These are phyloP conservation scores for Acanthurus tractus DNA, from an alignment of 2,797 vertebrate species.

Conservation along the genomic window DNA sequence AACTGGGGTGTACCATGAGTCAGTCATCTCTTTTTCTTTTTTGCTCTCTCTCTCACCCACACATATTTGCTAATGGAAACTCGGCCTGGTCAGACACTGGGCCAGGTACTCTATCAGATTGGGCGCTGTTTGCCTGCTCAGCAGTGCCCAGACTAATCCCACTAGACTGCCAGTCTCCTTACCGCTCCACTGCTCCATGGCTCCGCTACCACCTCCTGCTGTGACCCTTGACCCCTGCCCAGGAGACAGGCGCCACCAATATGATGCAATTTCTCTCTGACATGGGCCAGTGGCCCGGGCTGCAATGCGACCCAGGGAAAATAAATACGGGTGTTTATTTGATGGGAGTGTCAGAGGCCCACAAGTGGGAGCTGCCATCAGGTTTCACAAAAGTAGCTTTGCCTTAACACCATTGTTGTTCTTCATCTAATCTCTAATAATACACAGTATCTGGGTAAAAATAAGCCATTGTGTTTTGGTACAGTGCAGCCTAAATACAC, in stretches of 20 bases:
- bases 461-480: constrained; percentile 20
- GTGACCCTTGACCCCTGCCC: constrained; percentile 74
- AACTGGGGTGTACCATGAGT: background rate
- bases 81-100: constrained; percentile 39
- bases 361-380: constrained; percentile 18
- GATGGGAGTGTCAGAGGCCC: constrained; percentile 47
- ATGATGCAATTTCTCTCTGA: constrained; percentile 70
- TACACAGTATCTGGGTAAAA: constrained; percentile 17
- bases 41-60: background rate
- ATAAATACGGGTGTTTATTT: constrained; percentile 76
- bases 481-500: background rate
- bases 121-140: constrained; percentile 43
- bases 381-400: constrained; percentile 46
- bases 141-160: constrained; percentile 70
- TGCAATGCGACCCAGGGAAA: constrained; percentile 69
- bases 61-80: constrained; percentile 38
- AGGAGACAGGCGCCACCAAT: constrained; percentile 75
- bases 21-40: constrained; percentile 1
- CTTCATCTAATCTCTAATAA: constrained; percentile 31
- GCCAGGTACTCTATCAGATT: constrained; percentile 39
- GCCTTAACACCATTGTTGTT: constrained; percentile 12
- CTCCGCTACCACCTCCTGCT: constrained; percentile 68
- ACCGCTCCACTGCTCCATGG: constrained; percentile 63
- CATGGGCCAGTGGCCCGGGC: constrained; percentile 60
- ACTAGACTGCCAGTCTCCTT: constrained; percentile 75